phyloP scores from a whole-genome alignment of 2,113 vertebrate species.

The Donacobius atricapilla region DNA sequence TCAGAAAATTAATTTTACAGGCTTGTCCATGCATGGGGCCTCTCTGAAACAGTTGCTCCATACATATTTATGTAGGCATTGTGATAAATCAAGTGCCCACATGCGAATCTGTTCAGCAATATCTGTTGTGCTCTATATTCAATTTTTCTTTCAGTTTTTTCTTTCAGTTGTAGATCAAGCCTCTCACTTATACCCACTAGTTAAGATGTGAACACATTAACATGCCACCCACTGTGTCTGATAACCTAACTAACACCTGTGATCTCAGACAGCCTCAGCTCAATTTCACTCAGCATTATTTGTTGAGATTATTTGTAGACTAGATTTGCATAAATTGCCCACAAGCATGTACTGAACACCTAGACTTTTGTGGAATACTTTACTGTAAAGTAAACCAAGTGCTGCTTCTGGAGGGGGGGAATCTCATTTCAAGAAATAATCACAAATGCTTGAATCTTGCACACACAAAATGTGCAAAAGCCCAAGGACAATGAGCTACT shows the following conservation, averaged over 20 bases:
- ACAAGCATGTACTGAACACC: not conserved
- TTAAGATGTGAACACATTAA: conserved; percentile 36
- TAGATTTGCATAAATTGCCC: conserved; percentile 32
- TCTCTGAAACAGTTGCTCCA: not conserved
- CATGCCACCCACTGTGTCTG: conserved; percentile 51
- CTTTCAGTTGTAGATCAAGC: conserved; percentile 35
- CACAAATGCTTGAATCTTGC: not conserved
- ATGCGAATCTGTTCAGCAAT: not conserved
- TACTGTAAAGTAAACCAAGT: not conserved
- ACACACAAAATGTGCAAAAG: not conserved
- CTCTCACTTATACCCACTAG: conserved; percentile 1
- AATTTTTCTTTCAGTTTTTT: conserved; percentile 26
- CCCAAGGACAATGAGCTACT: not conserved
- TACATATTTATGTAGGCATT: conserved; percentile 17
- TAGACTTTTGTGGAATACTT: not conserved
- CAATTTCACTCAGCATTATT: conserved; percentile 9
- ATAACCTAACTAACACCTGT: conserved; percentile 45
- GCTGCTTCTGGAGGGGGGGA: not conserved
- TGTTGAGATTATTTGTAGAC: conserved; percentile 27
- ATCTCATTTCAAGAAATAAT: not conserved
- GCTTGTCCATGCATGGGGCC: not conserved
- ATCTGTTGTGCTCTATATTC: conserved; percentile 28
- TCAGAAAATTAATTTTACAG: not conserved
- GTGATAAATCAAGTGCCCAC: not conserved
- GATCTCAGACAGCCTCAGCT: conserved; percentile 35